Conservation (phyloP, 1,140 invertebrate genomes). For the Acyrthosiphon pisum region DNA sequence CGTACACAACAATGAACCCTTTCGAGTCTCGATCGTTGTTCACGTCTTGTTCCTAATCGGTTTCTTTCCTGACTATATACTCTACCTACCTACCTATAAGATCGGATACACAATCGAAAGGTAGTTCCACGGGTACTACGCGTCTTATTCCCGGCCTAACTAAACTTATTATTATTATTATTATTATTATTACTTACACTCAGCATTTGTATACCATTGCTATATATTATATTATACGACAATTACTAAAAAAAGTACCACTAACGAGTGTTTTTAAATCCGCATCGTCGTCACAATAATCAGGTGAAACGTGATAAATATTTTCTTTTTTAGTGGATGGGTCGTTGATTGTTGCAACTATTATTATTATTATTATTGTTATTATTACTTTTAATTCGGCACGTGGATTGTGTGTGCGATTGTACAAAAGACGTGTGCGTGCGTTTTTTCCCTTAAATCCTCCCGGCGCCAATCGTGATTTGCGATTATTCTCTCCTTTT, state of each 20-base stretch:
- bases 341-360: background rate
- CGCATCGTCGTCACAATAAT: background rate
- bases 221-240: background rate
- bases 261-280: slow-evolving; percentile 21
- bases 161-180: slow-evolving; percentile 14
- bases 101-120: background rate
- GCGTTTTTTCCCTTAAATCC: slow-evolving; percentile 6
- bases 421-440: slow-evolving; percentile 18
- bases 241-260: background rate
- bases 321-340: slow-evolving; percentile 18
- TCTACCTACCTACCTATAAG: background rate
- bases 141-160: background rate
- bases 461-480: slow-evolving; percentile 30
- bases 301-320: slow-evolving; percentile 36
- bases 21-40: background rate
- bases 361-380: slow-evolving; percentile 30
- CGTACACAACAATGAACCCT: background rate
- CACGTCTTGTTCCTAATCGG: background rate
- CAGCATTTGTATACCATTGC: background rate
- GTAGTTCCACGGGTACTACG: background rate
- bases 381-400: background rate
- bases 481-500: background rate
- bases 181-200: background rate
- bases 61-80: background rate
- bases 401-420: background rate